A percentile compares a stretch with the other conserved stretches of the same genome.
Conservation (phyloP, 2,113 vertebrate genomes). For the Zosterops pallidus region DNA sequence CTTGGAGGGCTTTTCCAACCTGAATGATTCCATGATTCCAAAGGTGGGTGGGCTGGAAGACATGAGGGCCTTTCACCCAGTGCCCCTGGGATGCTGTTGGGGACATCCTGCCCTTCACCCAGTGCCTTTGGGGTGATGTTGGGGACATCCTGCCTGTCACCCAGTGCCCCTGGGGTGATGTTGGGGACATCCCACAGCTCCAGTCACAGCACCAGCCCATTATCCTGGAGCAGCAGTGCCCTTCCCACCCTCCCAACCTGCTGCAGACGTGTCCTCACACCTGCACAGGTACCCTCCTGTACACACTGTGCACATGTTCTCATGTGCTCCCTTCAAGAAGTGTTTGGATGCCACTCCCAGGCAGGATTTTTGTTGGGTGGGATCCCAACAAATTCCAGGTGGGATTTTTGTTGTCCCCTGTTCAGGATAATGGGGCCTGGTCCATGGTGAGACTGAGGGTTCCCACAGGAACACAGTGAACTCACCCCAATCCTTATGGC, state of each 20-base stretch:
- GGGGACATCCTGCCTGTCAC: not conserved
- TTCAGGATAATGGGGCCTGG: not conserved
- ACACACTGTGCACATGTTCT: accelerated
- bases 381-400: not conserved
- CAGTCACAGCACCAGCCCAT: not conserved
- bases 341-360: not conserved
- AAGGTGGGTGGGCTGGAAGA: not conserved
- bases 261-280: not conserved
- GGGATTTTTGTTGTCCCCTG: not conserved
- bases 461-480: not conserved
- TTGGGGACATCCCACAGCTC: not conserved
- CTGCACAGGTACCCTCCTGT: not conserved
- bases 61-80: not conserved
- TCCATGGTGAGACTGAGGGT: not conserved
- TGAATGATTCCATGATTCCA: not conserved
- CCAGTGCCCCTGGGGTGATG: not conserved
- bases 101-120: not conserved
- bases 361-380: not conserved
- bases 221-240: not conserved
- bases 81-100: not conserved
- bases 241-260: not conserved
- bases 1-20: not conserved
- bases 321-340: accelerated
- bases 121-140: not conserved
- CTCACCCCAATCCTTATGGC: not conserved